Percentiles rank a stretch among this genome's conserved stretches.
Conservation (phyloP, 2,113 vertebrate genomes). For the Pollachius pollachius region DNA sequence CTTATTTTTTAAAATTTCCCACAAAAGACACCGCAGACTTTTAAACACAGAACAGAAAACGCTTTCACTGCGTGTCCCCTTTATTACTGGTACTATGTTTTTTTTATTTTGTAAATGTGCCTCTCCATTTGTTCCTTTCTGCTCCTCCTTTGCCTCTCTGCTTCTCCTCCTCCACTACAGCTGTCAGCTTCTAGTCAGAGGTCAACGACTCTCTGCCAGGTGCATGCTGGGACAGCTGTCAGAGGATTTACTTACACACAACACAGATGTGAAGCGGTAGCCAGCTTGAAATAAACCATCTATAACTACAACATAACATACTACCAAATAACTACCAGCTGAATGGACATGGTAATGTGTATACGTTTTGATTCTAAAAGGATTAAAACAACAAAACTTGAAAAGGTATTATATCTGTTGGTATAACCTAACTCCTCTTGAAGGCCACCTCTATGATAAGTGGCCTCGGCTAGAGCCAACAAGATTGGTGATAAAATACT, state of each 20-base stretch:
- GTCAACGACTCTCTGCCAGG: slow-evolving; percentile 63
- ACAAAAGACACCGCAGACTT: too few relatives aligned
- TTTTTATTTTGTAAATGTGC: slow-evolving; percentile 14
- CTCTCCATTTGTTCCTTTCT: slow-evolving; percentile 58
- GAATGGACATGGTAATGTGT: too few relatives aligned
- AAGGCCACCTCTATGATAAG: slow-evolving; percentile 2
- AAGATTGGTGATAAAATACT: slow-evolving; percentile 46
- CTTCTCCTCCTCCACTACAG: background rate
- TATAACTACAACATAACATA: too few relatives aligned
- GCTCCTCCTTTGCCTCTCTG: slow-evolving; percentile 16
- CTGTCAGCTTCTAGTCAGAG: slow-evolving; percentile 45
- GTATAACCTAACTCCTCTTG: too few relatives aligned
- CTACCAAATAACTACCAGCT: too few relatives aligned
- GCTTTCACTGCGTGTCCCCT: slow-evolving; percentile 7
- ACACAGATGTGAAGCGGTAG: slow-evolving; percentile 49
- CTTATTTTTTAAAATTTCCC: too few relatives aligned
- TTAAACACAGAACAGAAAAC: too few relatives aligned
- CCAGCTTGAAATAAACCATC: slow-evolving; percentile 1
- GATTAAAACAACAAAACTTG: too few relatives aligned
- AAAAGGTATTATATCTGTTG: too few relatives aligned
- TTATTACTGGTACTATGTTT: background rate
- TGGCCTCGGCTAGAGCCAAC: slow-evolving; percentile 21
- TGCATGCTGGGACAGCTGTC: slow-evolving; percentile 68
- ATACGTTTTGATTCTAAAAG: too few relatives aligned
- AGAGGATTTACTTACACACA: slow-evolving; percentile 42